These are phyloP conservation scores for Trachemys scripta DNA, from an alignment of 2,113 vertebrate genomes.

Conservation along the genomic window DNA sequence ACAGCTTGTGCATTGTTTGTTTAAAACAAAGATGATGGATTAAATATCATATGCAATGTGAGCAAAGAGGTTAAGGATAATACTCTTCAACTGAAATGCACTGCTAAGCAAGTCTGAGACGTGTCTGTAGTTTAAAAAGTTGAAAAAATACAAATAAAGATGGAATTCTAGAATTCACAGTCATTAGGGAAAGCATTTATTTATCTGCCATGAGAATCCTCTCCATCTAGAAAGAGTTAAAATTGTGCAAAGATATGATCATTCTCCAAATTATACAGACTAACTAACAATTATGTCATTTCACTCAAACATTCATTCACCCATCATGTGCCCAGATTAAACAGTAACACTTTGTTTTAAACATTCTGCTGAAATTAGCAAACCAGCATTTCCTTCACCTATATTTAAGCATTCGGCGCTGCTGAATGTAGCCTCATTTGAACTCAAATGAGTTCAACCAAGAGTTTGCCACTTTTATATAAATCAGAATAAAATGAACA, in stretches of 20 bases:
- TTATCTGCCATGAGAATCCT: slow-evolving; percentile 52
- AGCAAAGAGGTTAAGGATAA: slow-evolving; percentile 76
- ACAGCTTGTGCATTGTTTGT: slow-evolving; percentile 91
- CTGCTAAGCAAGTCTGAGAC: slow-evolving; percentile 3
- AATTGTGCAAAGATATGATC: slow-evolving; percentile 71
- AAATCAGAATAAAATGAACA: slow-evolving; percentile 32
- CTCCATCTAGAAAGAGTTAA: slow-evolving; percentile 78
- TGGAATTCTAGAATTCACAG: slow-evolving; percentile 21
- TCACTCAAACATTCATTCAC: slow-evolving; percentile 83
- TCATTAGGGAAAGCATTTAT: slow-evolving; percentile 39
- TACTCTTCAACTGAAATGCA: slow-evolving; percentile 21
- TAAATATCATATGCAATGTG: slow-evolving; percentile 88
- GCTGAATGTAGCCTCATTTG: slow-evolving; percentile 57
- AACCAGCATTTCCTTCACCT: slow-evolving; percentile 83
- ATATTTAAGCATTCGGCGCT: slow-evolving; percentile 71
- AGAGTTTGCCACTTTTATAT: slow-evolving; percentile 44
- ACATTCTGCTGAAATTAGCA: slow-evolving; percentile 83
- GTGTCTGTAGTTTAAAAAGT: background rate
- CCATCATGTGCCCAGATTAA: slow-evolving; percentile 83
- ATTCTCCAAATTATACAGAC: slow-evolving; percentile 83
- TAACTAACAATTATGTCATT: slow-evolving; percentile 85
- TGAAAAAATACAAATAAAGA: slow-evolving; percentile 22
- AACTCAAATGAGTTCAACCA: slow-evolving; percentile 59
- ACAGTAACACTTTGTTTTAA: slow-evolving; percentile 85
- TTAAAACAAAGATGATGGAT: slow-evolving; percentile 95